Base-by-base conservation (phyloP, 2,113 vertebrate genomes). In the Sclerurus mexicanus region DNA sequence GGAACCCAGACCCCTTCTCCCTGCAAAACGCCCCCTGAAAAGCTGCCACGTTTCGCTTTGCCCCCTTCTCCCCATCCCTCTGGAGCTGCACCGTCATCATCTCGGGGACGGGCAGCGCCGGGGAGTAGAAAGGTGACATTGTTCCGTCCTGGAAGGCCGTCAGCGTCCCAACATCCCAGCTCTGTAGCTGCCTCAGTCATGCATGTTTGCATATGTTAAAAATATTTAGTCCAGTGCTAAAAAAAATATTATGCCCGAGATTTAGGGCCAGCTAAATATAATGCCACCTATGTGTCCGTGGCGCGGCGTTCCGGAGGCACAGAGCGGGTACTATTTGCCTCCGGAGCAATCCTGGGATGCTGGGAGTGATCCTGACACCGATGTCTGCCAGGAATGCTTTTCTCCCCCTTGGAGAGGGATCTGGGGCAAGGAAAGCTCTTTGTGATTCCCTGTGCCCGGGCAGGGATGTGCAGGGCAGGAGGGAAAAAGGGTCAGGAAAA, bases 201-300 rank as follows among this genome's bases (percentile, higher is more conserved):
- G 82, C 74, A 15, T 96, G 94, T 98, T 97, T 97, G 96, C 92
- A 75, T 94, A 95, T 94, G 96, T 96, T 95, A 93, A 97, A 98
- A 96, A 97, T 85, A 96, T 96, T 97, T 97, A 97, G 96, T 97
- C 93, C 97, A 28, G 94, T 19, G 96, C 94, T 97, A 96, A 98
- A 95, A 97, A 96, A 96, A 97, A 97, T 98, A 96, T 97, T 95
- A 93, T 95, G 86, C 46, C 79, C 92, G 6, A 85, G 96, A 80
- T 93, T 74, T 82, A 95, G 93, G 90, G 96, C 96, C 97, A 96
- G 94, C 90, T 40, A 60, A 92, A 79, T 93, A 97, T 93, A 97
- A 96, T 96, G 94, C 90, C 95, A 95, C 20, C 96, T 60, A 93
- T 97, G 84, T 97, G 96, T 97, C 95, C 25, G 37, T 63, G 71